These are phyloP conservation scores for Cebus imitator DNA, from an alignment of 2,113 vertebrate species.

Conservation along the genomic window DNA sequence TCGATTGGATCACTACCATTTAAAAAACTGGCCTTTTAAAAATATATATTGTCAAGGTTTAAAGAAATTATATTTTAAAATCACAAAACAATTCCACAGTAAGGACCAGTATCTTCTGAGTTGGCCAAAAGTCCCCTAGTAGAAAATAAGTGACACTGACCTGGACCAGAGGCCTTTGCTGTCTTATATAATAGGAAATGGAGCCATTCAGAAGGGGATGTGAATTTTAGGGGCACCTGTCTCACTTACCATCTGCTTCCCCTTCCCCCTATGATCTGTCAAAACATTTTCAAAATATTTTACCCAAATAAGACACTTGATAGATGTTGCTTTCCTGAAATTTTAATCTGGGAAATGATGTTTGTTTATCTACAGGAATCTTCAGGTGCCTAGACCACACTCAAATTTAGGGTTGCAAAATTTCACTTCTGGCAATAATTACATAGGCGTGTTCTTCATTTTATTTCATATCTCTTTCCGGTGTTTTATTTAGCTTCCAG, in stretches of 20 bases:
- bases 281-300: slow-evolving; percentile 49
- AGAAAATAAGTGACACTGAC: neutral
- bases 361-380: slow-evolving; percentile 70
- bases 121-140: neutral
- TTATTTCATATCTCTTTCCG: slow-evolving; percentile 80
- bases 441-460: slow-evolving; percentile 79
- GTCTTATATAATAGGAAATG: neutral
- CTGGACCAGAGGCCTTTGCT: neutral
- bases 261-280: neutral
- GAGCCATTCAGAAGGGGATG: neutral
- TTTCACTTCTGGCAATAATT: slow-evolving; percentile 84
- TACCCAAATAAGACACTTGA: slow-evolving; percentile 32
- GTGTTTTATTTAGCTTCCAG: slow-evolving; percentile 84
- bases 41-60: slow-evolving; percentile 10
- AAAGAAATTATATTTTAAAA: slow-evolving; percentile 26
- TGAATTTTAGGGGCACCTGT: neutral
- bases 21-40: neutral
- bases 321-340: slow-evolving; percentile 54
- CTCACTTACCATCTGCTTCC: neutral
- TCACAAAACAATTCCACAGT: neutral
- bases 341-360: slow-evolving; percentile 62
- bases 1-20: neutral
- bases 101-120: neutral
- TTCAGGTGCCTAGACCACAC: slow-evolving; percentile 66
- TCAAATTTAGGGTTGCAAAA: slow-evolving; percentile 71